These are phyloP conservation scores for Conus ventricosus DNA, from an alignment of 1,140 invertebrate genomes.

Conservation along the genomic window DNA sequence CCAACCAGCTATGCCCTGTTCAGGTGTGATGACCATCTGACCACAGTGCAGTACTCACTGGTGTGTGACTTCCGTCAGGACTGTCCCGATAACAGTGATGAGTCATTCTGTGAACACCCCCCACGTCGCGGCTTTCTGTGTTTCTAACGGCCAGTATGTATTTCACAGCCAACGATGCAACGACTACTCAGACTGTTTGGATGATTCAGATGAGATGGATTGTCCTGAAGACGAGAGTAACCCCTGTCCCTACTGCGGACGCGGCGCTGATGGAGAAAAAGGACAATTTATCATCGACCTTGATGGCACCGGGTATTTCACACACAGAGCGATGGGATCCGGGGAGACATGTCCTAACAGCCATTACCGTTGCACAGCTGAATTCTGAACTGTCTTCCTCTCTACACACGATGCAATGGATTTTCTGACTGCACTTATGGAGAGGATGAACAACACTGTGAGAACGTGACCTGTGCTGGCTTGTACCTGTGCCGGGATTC, in stretches of 20 bases:
- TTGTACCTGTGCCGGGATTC: slow-evolving; percentile 28
- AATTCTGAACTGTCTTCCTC: neutral
- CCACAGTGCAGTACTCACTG: neutral
- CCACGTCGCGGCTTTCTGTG: neutral
- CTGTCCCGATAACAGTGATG: neutral
- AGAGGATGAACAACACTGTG: neutral
- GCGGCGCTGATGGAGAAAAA: neutral
- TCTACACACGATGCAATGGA: slow-evolving; percentile 26
- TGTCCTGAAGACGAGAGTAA: neutral
- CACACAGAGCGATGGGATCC: neutral
- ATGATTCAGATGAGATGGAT: neutral
- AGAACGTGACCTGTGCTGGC: slow-evolving; percentile 27
- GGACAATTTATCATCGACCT: neutral
- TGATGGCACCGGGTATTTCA: neutral
- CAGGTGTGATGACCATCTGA: neutral
- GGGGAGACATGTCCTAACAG: slow-evolving; percentile 11
- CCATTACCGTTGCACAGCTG: slow-evolving; percentile 4
- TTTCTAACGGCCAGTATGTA: neutral
- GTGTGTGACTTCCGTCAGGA: neutral
- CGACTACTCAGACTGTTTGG: neutral
- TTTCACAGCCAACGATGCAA: neutral
- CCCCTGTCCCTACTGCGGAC: neutral
- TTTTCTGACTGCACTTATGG: neutral
- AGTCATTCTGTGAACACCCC: neutral
- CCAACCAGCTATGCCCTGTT: neutral